Percentiles rank a stretch among this genome's conserved stretches.
Conservation (phyloP, 2,797 vertebrate genomes). For the Alcedo quadribrachys region DNA sequence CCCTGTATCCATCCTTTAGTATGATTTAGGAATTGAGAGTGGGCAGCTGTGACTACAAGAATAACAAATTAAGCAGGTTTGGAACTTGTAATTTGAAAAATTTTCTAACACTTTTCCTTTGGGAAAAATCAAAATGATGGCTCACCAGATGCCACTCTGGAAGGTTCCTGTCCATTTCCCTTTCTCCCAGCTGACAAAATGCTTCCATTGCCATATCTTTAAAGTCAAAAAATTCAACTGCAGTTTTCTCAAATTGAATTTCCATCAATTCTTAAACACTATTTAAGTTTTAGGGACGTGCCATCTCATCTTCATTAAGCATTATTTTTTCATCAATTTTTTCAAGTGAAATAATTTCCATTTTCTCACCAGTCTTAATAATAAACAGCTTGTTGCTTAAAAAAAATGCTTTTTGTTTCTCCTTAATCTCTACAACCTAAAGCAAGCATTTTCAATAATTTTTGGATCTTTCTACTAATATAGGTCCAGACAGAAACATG, state of each 20-base stretch:
- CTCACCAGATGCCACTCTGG: background rate
- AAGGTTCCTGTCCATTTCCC: background rate
- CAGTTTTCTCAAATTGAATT: background rate
- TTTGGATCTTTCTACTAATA: background rate
- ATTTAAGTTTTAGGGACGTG: background rate
- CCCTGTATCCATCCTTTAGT: background rate
- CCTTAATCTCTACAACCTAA: background rate
- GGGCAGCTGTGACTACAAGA: background rate
- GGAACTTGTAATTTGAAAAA: background rate
- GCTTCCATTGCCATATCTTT: background rate
- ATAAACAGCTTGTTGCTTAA: background rate
- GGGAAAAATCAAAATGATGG: background rate
- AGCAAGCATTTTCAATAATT: background rate
- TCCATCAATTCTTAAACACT: background rate
- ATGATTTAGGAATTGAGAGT: background rate
- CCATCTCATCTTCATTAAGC: background rate
- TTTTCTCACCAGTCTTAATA: background rate
- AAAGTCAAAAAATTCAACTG: background rate
- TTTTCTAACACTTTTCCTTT: background rate
- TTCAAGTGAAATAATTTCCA: background rate
- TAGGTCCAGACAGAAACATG: background rate
- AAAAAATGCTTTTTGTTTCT: background rate
- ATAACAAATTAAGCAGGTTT: background rate
- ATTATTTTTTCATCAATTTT: background rate
- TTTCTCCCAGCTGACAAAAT: background rate